Percentiles rank a stretch among this genome's conserved stretches.
Evolutionary conservation across 2,888 invertebrate genomes (phyloP).

Genomic region (Bedellia somnulentella): DNA sequence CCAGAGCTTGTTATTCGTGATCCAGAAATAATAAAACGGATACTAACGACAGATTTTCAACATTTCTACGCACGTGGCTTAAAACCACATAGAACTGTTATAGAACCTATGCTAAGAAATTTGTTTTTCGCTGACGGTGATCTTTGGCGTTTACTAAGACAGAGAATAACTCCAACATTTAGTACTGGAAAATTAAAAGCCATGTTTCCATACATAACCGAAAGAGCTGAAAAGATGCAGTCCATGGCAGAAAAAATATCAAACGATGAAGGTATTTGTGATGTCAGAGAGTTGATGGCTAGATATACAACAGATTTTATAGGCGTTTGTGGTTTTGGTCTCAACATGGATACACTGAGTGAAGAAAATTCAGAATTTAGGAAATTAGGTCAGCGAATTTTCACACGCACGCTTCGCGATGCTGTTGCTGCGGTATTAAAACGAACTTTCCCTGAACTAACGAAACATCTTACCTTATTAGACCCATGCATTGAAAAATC

Average conservation of each 20-base stretch:
- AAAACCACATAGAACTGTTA: constrained; percentile 26
- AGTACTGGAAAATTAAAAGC: constrained; percentile 40
- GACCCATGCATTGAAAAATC: constrained; percentile 26
- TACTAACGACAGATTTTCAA: constrained; percentile 34
- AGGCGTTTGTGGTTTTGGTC: constrained; percentile 42
- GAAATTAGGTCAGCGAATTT: constrained; percentile 36
- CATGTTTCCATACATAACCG: constrained; percentile 43
- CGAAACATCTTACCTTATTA: constrained; percentile 27
- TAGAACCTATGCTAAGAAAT: constrained; percentile 37
- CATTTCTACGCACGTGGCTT: constrained; percentile 34
- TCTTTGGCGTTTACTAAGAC: constrained; percentile 35
- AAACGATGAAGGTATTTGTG: constrained; percentile 22
- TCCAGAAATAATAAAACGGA: constrained; percentile 32
- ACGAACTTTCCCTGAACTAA: constrained; percentile 32
- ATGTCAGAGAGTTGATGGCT: constrained; percentile 41
- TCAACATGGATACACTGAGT: constrained; percentile 32
- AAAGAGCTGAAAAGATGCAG: constrained; percentile 35
- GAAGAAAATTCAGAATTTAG: constrained; percentile 39
- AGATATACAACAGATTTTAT: constrained; percentile 47
- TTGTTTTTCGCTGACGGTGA: constrained; percentile 44
- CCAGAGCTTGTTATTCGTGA: constrained; percentile 41
- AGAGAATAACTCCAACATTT: constrained; percentile 39
- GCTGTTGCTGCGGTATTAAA: constrained; percentile 24
- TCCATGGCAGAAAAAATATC: constrained; percentile 24
- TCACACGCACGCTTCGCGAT: constrained; percentile 27